Evolutionary conservation across 2,113 vertebrate species (phyloP).

Genomic region (Petrocephalus zakoni): DNA sequence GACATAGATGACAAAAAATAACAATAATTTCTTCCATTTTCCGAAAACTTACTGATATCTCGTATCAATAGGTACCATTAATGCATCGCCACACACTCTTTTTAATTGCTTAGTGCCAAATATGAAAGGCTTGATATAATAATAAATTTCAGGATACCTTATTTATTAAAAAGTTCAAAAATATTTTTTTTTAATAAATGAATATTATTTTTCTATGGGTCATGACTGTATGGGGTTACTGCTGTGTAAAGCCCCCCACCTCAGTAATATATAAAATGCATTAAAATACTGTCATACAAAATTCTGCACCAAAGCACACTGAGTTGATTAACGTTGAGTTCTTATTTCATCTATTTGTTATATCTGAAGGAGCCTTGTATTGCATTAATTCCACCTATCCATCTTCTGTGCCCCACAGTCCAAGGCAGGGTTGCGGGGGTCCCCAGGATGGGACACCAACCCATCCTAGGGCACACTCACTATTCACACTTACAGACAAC

Average conservation of each 20-base stretch:
- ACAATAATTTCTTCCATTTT: neutral
- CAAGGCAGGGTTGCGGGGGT: neutral
- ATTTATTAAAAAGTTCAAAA: neutral
- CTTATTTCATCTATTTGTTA: neutral
- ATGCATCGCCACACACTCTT: neutral
- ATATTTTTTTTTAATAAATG: neutral
- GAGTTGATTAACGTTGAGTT: neutral
- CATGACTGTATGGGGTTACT: neutral
- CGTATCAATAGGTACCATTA: neutral
- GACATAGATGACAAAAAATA: neutral
- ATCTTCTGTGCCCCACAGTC: neutral
- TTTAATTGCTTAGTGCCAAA: neutral
- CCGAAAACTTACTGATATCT: neutral
- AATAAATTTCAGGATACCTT: neutral
- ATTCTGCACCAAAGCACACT: neutral
- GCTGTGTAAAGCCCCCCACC: neutral
- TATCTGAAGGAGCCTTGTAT: neutral
- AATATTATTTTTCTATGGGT: neutral
- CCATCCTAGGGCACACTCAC: neutral
- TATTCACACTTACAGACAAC: neutral
- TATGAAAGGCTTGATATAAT: neutral
- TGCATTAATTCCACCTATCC: neutral
- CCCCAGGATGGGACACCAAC: neutral
- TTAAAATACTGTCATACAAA: neutral
- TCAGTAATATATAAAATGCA: neutral